A percentile compares a stretch with the other conserved stretches of the same genome.
Evolutionary conservation across 2,888 invertebrate species (phyloP).

Genomic region (Pyrochroa serraticornis): DNA sequence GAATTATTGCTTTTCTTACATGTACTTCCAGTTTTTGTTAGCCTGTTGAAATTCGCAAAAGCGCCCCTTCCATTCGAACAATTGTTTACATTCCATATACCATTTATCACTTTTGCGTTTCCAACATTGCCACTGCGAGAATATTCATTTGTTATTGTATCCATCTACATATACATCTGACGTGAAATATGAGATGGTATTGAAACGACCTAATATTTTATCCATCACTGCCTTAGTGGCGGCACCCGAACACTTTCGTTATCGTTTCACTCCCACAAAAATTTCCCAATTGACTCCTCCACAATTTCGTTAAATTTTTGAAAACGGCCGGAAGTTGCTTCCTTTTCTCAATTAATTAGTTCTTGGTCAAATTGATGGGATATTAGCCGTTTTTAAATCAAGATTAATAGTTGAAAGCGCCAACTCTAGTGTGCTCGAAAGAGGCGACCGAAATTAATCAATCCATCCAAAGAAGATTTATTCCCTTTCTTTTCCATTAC

Average conservation of each 20-base stretch:
- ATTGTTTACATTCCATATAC: slow-evolving; percentile 16
- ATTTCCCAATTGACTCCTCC: no score
- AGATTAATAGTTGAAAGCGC: slow-evolving; percentile 8
- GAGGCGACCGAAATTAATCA: slow-evolving; percentile 18
- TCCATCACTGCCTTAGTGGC: slow-evolving; percentile 10
- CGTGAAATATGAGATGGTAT: slow-evolving; percentile 16
- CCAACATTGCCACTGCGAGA: slow-evolving; percentile 11
- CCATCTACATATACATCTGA: slow-evolving; percentile 1
- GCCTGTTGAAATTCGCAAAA: slow-evolving; percentile 20
- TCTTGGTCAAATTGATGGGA: slow-evolving; percentile 2
- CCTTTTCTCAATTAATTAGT: no score
- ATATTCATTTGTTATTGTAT: slow-evolving; percentile 13
- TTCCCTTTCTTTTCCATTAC: slow-evolving; percentile 21
- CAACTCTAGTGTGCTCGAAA: slow-evolving; percentile 3
- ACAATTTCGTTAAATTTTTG: no score
- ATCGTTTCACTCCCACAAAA: no score
- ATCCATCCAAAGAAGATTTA: slow-evolving; percentile 16
- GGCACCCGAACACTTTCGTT: neutral
- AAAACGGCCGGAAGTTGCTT: no score
- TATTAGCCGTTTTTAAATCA: slow-evolving; percentile 8
- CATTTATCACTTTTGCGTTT: slow-evolving; percentile 22
- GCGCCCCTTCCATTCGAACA: slow-evolving; percentile 13
- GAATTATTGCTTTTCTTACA: slow-evolving; percentile 23
- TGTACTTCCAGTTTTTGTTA: slow-evolving; percentile 13
- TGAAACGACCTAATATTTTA: slow-evolving; percentile 11